phyloP scores from a whole-genome alignment of 2,113 vertebrate genomes.

The Hemiscyllium ocellatum region DNA sequence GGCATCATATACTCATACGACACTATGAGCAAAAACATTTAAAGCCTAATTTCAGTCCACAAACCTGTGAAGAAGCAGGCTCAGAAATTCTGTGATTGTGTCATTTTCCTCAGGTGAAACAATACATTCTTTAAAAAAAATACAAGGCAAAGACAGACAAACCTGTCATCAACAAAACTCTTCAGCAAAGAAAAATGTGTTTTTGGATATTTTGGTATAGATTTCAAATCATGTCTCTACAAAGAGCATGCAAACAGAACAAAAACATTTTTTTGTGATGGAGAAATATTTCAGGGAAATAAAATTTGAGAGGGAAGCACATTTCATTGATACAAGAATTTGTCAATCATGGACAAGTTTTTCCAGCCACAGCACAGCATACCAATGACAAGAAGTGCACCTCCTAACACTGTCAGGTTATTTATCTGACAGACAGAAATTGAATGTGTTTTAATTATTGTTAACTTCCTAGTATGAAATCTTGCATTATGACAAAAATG shows the following conservation, averaged over 20 bases:
- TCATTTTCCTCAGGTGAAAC: background rate
- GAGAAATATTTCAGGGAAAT: constrained; percentile 21
- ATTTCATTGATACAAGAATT: background rate
- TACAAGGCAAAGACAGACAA: background rate
- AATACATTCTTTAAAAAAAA: background rate
- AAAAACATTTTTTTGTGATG: background rate
- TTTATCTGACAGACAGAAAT: background rate
- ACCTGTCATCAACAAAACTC: background rate
- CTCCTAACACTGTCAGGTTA: background rate
- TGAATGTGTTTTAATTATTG: background rate
- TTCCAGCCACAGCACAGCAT: background rate
- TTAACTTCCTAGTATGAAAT: background rate
- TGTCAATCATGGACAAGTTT: background rate
- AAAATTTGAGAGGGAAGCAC: background rate
- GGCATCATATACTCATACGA: too few species aligned
- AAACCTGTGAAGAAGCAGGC: background rate
- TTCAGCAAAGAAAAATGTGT: background rate
- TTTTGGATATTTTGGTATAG: background rate
- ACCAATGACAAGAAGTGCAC: background rate
- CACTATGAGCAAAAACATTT: too few species aligned
- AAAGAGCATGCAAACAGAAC: background rate
- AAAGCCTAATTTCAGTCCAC: background rate
- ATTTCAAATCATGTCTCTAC: background rate
- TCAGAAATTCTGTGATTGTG: background rate
- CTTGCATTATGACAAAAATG: too few species aligned